phyloP scores from a whole-genome alignment of 2,113 vertebrate species.

The Dromiciops gliroides region DNA sequence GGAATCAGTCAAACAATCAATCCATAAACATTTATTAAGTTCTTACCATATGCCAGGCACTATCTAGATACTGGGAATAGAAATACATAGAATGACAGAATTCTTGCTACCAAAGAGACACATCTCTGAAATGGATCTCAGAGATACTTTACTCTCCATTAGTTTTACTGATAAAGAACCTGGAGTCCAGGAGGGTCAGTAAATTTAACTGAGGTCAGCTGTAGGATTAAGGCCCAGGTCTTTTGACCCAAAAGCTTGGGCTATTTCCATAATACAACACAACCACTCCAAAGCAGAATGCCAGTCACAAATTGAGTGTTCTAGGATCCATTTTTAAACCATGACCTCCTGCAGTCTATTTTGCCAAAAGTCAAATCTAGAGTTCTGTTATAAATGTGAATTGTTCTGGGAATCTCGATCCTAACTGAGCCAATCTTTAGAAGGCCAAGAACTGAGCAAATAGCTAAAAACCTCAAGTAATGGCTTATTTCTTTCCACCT shows the following conservation, averaged over 20 bases:
- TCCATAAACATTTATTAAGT: not conserved
- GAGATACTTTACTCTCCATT: not conserved
- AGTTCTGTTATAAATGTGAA: not conserved
- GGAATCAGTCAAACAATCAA: not conserved
- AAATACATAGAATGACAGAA: not conserved
- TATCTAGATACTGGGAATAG: not conserved
- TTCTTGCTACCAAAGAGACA: not conserved
- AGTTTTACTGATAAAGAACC: not conserved
- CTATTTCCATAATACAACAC: not conserved
- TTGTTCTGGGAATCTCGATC: not conserved
- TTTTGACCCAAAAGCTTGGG: not conserved
- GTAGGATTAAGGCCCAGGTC: not conserved
- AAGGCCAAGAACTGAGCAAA: not conserved
- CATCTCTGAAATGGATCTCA: not conserved
- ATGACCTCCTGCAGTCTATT: not conserved
- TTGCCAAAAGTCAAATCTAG: not conserved
- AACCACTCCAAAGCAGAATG: not conserved
- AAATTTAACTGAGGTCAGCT: not conserved
- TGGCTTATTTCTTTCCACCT: not conserved
- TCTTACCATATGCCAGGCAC: not conserved
- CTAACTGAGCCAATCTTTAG: not conserved
- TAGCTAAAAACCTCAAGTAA: not conserved
- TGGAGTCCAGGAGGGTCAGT: not conserved
- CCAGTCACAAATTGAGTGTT: not conserved
- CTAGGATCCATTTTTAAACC: not conserved